Conservation (phyloP, 2,888 invertebrate species). For the Bibio marci region DNA sequence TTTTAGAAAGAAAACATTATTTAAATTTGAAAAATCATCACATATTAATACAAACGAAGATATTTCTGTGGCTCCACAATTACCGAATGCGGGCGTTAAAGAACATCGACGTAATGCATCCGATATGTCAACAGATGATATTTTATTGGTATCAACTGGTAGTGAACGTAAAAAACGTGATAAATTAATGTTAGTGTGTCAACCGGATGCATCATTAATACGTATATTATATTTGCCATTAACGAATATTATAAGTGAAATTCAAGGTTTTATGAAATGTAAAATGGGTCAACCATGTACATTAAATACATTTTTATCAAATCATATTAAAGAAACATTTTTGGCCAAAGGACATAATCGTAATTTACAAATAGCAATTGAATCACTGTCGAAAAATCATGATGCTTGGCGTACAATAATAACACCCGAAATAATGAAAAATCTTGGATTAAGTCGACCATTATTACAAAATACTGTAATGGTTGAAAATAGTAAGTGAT, state of each 20-base stretch:
- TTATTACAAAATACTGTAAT: slow-evolving; percentile 52
- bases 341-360: slow-evolving; percentile 54
- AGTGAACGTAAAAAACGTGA: slow-evolving; percentile 26
- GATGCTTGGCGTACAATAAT: slow-evolving; percentile 66
- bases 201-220: slow-evolving; percentile 54
- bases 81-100: slow-evolving; percentile 12
- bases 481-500: slow-evolving; percentile 42
- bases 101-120: slow-evolving; percentile 27
- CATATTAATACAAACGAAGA: slow-evolving; percentile 9
- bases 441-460: slow-evolving; percentile 43
- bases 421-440: slow-evolving; percentile 47
- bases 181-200: slow-evolving; percentile 50
- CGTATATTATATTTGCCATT: slow-evolving; percentile 67
- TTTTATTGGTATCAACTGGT: slow-evolving; percentile 12
- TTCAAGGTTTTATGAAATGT: slow-evolving; percentile 48
- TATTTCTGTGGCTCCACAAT: no score
- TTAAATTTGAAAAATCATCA: slow-evolving; percentile 50
- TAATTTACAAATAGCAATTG: slow-evolving; percentile 34
- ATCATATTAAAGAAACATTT: slow-evolving; percentile 77
- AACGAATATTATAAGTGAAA: slow-evolving; percentile 66
- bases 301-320: slow-evolving; percentile 66
- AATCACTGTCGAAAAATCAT: slow-evolving; percentile 52
- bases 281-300: slow-evolving; percentile 48
- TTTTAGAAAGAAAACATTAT: slow-evolving; percentile 40
- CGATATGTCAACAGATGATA: slow-evolving; percentile 25